These are phyloP conservation scores for Hydrozoanthus tunicans DNA, from an alignment of 64 coral and sea anemone species.

Conservation along the genomic window DNA sequence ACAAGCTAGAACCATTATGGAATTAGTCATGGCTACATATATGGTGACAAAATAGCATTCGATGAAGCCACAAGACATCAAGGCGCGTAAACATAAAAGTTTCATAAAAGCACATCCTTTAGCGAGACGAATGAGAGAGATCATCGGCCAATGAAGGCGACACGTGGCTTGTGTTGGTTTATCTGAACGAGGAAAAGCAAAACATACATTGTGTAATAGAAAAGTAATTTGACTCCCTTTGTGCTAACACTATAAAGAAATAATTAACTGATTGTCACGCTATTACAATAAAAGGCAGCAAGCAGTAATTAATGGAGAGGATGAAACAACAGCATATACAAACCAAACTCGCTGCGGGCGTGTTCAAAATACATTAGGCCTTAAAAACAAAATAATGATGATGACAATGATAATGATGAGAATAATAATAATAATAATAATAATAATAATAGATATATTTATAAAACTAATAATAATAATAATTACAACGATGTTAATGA, in stretches of 20 bases:
- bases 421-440: too few species aligned
- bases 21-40: conserved; percentile 7
- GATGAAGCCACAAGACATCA: neutral
- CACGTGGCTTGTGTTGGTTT: conserved; percentile 41
- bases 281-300: neutral
- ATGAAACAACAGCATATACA: neutral
- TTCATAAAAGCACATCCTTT: neutral
- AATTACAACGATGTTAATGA: too few species aligned
- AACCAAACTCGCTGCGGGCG: too few species aligned
- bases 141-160: neutral
- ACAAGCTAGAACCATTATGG: conserved; percentile 25
- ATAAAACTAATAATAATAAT: too few species aligned
- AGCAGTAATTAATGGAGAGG: neutral
- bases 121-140: neutral
- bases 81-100: neutral
- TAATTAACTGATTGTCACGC: conserved; percentile 12
- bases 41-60: neutral
- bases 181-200: neutral
- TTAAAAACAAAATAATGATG: too few species aligned
- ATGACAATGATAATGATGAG: too few species aligned
- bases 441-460: too few species aligned
- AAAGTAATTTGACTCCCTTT: conserved; percentile 16
- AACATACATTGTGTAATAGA: conserved; percentile 12
- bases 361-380: too few species aligned
- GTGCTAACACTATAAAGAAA: neutral